Base-by-base conservation (phyloP, 2,888 invertebrate genomes). In the Zygaena filipendulae region DNA sequence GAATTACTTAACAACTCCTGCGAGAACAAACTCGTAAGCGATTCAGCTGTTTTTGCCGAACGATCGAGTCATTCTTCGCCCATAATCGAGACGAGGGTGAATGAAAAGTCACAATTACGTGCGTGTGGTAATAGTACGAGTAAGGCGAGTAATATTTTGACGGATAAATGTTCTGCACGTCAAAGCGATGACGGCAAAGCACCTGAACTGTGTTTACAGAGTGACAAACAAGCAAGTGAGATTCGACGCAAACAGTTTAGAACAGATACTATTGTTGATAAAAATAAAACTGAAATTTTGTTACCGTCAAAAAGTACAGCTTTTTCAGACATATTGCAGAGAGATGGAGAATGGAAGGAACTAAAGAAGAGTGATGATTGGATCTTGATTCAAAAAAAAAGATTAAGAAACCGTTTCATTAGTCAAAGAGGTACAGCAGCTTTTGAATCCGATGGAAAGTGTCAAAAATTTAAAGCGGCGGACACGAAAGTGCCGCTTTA, bases 391-490 rank as follows among this genome's bases (percentile, higher is more conserved):
- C 33, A 37, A 22, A 29, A 20, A 9, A 35, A 26, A 29, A 33
- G 23, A 28, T 11, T 24, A n/a, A 30, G 26, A 30, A 35, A 37
- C 24, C 11, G 28, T n/a, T 39, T 35, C 33, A 24, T 30, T 7
- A 30, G 32, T 14, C 23, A 30, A 4, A 29, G 10, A 11, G 36
- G 36, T 7, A 35, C 33, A 9, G 40, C 36, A 2, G 14, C 13
- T 5, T 12, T 26, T 8, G 25, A 24, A 10, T 12, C 31, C 19
- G 30, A 35, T 22, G 11, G 10, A 7, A 16, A 16, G 7, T 16
- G 16, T 16, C 5, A n/a, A n/a, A 34, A 33, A 7, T 41, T 43
- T 26, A 40, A 24, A 20, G 39, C 42, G 1, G 45, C 38, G 2
- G 36, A 36, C 11, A 36, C 16, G 2, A 41, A 40, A 22, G 21